Evolutionary conservation across 2,888 invertebrate species (phyloP), one percentile per base, ranked within the genome.

Genomic region (Thymelicus sylvestris): DNA sequence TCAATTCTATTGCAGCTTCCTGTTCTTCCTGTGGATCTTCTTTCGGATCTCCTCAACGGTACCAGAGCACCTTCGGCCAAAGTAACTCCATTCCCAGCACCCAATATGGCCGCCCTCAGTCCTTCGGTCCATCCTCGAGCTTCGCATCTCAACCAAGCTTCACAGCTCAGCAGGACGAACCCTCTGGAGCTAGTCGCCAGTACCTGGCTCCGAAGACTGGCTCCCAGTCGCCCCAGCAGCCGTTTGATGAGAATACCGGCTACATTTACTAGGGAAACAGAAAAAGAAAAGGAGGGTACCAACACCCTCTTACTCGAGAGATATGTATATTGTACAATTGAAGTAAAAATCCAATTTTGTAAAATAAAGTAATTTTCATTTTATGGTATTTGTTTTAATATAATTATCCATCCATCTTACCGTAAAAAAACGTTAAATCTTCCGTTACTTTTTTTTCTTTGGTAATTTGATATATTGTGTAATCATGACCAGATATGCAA

Each of bases 221-320:
- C 10, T 78, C 66, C 77, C 84, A 87, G 74, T 84, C 87, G 59
- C 89, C 90, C 24, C 91, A 92, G 72, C 93, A 93, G 74, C 76
- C 83, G 44, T 93, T 93, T 71, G 90, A 93, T 64, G 92, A 91
- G 72, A 76, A 89, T 67, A 90, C 90, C 24, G 92, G 92, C 60
- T 93, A 93, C 79, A 85, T 87, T 39, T 93, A 93, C 73, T 92
- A 84, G 80, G 67, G 31, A 55, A 52, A 7, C 10, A 41, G 50
- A 38, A 12, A 61, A 44, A 31, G 31, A 31, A 31, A 31, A 0
- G 5, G 31, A 31, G 31, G 31, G 31, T 31, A 3, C 31, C 31
- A 1, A 31, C 31, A 31, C 1, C 31, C 31, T 31, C 31, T 5
- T 3, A 5, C 31, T 31, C 31, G 31, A 31, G 31, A 31, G 31